These are phyloP conservation scores for Meganola albula DNA, from an alignment of 2,888 invertebrate genomes.

Conservation along the genomic window DNA sequence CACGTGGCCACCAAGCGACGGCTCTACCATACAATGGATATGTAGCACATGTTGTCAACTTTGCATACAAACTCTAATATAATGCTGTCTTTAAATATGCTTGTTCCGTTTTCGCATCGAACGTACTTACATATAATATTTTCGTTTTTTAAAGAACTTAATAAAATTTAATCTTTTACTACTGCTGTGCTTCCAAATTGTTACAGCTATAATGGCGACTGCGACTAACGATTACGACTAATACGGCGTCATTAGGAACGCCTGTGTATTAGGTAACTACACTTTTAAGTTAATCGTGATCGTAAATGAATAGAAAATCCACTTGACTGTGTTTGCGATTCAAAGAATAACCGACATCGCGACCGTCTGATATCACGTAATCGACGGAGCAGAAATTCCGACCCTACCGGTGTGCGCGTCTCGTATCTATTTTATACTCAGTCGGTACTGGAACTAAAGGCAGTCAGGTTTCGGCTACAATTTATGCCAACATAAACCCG, in stretches of 20 bases:
- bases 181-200: not conserved
- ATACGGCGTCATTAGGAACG: too few relatives aligned
- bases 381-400: conserved; percentile 45
- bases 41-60: conserved; percentile 41
- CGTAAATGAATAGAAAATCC: too few relatives aligned
- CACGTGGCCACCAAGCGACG: conserved; percentile 49
- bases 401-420: conserved; percentile 46
- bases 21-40: conserved; percentile 38
- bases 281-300: too few relatives aligned
- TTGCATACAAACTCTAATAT: conserved; percentile 36
- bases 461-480: conserved; percentile 41
- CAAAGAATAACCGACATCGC: too few relatives aligned
- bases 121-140: conserved; percentile 7
- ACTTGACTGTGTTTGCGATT: too few relatives aligned
- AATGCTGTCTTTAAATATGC: conserved; percentile 26
- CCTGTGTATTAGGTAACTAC: too few relatives aligned
- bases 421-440: conserved; percentile 50
- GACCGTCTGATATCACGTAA: conserved; percentile 59
- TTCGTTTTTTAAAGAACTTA: conserved; percentile 13
- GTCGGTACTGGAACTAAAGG: conserved; percentile 42
- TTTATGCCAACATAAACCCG: conserved; percentile 56
- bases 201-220: too few relatives aligned
- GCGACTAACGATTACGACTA: too few relatives aligned
- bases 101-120: conserved; percentile 13
- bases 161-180: conserved; percentile 7